phyloP scores from a whole-genome alignment of 92 coral and sea anemone species.

The Epizoanthus ramosus region DNA sequence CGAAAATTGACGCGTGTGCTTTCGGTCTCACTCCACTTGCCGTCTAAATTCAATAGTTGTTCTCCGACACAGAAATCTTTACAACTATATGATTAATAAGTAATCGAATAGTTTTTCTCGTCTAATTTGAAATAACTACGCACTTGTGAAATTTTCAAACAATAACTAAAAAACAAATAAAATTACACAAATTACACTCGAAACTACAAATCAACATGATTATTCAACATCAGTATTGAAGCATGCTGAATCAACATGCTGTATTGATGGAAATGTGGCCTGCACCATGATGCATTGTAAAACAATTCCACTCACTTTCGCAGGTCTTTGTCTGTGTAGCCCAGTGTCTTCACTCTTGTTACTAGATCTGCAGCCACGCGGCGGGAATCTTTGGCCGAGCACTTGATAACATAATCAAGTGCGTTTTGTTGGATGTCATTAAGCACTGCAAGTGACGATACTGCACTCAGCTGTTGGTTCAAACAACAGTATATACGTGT shows the following conservation, averaged over 20 bases:
- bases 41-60: no score
- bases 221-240: no score
- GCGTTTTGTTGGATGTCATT: slow-evolving; percentile 51
- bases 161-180: no score
- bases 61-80: no score
- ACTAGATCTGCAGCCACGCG: slow-evolving; percentile 26
- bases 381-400: slow-evolving; percentile 56
- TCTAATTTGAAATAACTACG: no score
- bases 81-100: no score
- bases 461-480: slow-evolving; percentile 54
- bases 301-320: slow-evolving; percentile 28
- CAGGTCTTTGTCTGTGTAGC: slow-evolving; percentile 53
- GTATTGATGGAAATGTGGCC: not conserved
- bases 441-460: slow-evolving; percentile 59
- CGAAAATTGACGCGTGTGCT: no score
- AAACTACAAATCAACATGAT: no score
- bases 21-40: no score
- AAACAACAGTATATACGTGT: not conserved
- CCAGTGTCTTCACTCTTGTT: slow-evolving; percentile 51
- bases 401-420: slow-evolving; percentile 47
- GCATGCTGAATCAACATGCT: not conserved
- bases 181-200: no score
- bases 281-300: not conserved
- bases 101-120: no score
- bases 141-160: no score